phyloP scores from a whole-genome alignment of 37 sponge, comb jelly and placozoan species.

The Axinella damicornis region DNA sequence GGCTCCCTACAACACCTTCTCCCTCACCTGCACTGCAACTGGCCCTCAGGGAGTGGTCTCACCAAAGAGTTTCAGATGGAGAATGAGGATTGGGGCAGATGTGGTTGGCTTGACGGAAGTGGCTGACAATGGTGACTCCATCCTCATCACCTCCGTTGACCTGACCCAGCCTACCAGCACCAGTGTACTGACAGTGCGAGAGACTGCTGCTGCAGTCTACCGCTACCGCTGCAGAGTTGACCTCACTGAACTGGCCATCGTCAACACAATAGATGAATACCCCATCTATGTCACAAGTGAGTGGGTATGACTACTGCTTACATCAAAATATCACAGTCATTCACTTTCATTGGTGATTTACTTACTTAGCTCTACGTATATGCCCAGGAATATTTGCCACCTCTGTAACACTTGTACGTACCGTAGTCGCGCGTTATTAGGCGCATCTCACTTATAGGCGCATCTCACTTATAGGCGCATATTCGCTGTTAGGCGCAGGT shows the following conservation, averaged over 20 bases:
- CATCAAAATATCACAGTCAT: too few species aligned
- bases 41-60: not conserved
- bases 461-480: too few species aligned
- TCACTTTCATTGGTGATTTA: too few species aligned
- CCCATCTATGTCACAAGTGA: conserved; percentile 10
- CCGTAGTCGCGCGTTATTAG: too few species aligned
- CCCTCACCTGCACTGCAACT: conserved; percentile 15
- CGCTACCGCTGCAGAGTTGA: not conserved
- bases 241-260: not conserved
- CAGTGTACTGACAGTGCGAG: not conserved
- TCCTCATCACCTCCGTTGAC: not conserved
- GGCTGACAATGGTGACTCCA: not conserved
- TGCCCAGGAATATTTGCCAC: too few species aligned
- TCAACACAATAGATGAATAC: not conserved
- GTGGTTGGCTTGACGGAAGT: not conserved
- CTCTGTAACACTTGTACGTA: too few species aligned
- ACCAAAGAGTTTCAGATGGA: not conserved
- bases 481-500: too few species aligned
- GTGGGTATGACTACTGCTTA: not conserved
- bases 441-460: too few species aligned
- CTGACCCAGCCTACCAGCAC: not conserved
- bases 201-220: not conserved
- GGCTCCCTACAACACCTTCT: conserved; percentile 18
- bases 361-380: too few species aligned
- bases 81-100: not conserved